Percentiles rank a stretch among this genome's conserved stretches.
These are phyloP conservation scores for Octonoba sinensis DNA, from an alignment of 2,888 invertebrate genomes.

Conservation along the genomic window DNA sequence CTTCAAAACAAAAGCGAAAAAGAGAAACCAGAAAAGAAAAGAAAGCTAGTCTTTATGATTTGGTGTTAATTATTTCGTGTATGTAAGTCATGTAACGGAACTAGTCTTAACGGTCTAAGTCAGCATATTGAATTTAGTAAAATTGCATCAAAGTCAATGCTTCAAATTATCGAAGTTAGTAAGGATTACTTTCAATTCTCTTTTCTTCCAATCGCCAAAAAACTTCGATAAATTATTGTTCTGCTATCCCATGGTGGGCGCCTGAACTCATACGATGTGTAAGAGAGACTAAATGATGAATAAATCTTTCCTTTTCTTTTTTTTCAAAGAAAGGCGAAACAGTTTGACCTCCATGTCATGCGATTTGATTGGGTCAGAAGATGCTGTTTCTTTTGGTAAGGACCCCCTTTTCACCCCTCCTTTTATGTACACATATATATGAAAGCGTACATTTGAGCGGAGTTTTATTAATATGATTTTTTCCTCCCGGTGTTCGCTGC, in stretches of 20 bases:
- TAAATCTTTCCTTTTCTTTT: conserved; percentile 33
- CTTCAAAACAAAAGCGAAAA: too few relatives aligned
- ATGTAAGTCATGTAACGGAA: too few relatives aligned
- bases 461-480: conserved; percentile 34
- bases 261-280: conserved; percentile 28
- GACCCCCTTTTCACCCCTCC: conserved; percentile 10
- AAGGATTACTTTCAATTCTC: conserved; percentile 13
- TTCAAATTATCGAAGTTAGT: too few relatives aligned
- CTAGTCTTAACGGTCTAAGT: too few relatives aligned
- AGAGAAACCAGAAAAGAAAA: too few relatives aligned
- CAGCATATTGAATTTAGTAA: too few relatives aligned
- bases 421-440: conserved; percentile 35
- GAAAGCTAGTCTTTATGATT: too few relatives aligned
- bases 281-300: conserved; percentile 49
- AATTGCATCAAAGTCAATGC: too few relatives aligned
- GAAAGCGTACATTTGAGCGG: conserved; percentile 6
- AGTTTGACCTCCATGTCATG: conserved; percentile 52
- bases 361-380: conserved; percentile 60
- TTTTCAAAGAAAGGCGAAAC: conserved; percentile 6
- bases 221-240: conserved; percentile 59
- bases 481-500: conserved; percentile 24
- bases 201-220: conserved; percentile 31
- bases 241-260: conserved; percentile 42
- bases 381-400: conserved; percentile 45
- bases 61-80: too few relatives aligned